Percentiles rank a stretch among this genome's conserved stretches.
Conservation (phyloP, 2,113 vertebrate species). For the Oryzias celebensis region DNA sequence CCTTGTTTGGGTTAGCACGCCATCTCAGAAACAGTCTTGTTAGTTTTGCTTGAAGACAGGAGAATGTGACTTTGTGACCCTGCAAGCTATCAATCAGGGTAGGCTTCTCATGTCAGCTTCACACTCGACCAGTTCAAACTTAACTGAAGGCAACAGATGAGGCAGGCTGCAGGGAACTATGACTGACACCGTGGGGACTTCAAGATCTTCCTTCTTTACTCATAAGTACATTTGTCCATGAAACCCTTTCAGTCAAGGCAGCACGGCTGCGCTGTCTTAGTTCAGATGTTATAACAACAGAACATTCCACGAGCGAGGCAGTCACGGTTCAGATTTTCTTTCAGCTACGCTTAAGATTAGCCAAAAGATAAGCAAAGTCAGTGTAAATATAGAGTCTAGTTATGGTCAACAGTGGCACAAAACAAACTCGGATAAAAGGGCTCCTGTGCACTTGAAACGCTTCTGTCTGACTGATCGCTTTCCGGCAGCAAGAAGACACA, state of each 20-base stretch:
- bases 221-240: background rate
- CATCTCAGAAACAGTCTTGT: background rate
- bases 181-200: background rate
- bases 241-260: background rate
- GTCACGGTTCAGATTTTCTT: background rate
- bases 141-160: background rate
- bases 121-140: background rate
- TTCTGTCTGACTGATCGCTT: background rate
- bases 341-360: background rate
- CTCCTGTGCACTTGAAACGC: background rate
- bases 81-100: constrained; percentile 1
- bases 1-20: background rate
- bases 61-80: constrained; percentile 13
- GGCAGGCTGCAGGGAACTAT: background rate
- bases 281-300: background rate
- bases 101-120: background rate
- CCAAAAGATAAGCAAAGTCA: background rate
- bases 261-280: too few species aligned
- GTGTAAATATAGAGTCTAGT: background rate
- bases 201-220: background rate
- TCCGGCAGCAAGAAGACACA: background rate
- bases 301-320: background rate
- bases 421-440: background rate
- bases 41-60: background rate
- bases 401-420: background rate